These are phyloP conservation scores for Diphyllodes magnificus DNA, from an alignment of 2,113 vertebrate genomes.

Conservation along the genomic window DNA sequence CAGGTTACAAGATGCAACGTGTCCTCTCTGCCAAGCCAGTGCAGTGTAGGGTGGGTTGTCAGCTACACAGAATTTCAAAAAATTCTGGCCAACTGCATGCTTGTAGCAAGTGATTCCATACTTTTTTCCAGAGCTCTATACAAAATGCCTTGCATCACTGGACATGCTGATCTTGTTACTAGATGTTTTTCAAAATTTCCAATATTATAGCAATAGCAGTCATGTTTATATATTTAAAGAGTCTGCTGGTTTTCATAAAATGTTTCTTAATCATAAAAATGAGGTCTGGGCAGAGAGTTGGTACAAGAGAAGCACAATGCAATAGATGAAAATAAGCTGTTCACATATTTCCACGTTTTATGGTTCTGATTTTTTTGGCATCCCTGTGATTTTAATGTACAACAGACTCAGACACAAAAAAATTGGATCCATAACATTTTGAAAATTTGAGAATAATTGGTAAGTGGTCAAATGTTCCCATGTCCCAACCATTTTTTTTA, in stretches of 20 bases:
- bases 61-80: not conserved
- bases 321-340: conserved; percentile 32
- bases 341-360: not conserved
- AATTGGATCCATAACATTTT: not conserved
- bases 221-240: conserved; percentile 13
- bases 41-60: not conserved
- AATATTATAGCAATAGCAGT: not conserved
- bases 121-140: not conserved
- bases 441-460: not conserved
- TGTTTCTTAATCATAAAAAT: conserved; percentile 33
- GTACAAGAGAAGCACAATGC: not conserved
- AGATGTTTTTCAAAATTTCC: conserved; percentile 26
- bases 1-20: not conserved
- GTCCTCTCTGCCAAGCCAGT: not conserved
- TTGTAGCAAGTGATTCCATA: not conserved
- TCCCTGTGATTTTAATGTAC: not conserved
- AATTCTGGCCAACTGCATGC: not conserved
- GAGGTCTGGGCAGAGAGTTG: not conserved
- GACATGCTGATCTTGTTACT: conserved; percentile 35
- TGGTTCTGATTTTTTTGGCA: not conserved
- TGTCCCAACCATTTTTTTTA: not conserved
- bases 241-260: conserved; percentile 28
- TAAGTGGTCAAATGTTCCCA: not conserved
- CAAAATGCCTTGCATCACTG: conserved; percentile 8
- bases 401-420: not conserved